Percentiles rank a stretch among this genome's conserved stretches.
Evolutionary conservation across 1,140 invertebrate genomes (phyloP).

Genomic region (Cataglyphis hispanica): DNA sequence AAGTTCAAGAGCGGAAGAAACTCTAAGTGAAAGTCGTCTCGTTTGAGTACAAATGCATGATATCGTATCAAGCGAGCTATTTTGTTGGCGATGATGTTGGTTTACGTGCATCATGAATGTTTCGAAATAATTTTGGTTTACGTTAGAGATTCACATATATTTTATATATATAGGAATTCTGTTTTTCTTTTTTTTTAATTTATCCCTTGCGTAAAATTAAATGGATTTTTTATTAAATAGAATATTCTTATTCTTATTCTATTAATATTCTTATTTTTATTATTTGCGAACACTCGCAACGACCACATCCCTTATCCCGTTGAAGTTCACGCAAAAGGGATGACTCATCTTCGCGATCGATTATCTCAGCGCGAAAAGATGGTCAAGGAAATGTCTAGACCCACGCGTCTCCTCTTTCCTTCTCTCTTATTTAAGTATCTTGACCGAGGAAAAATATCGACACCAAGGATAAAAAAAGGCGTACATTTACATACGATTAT

Average conservation of each 20-base stretch:
- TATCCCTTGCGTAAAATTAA: background rate
- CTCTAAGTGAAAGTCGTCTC: slow-evolving; percentile 36
- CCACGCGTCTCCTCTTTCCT: background rate
- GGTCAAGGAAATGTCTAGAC: slow-evolving; percentile 50
- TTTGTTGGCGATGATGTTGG: slow-evolving; percentile 11
- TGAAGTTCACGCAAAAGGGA: slow-evolving; percentile 70
- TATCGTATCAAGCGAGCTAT: slow-evolving; percentile 32
- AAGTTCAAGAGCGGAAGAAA: slow-evolving; percentile 39
- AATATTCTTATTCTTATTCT: slow-evolving; percentile 8
- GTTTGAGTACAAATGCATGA: slow-evolving; percentile 38
- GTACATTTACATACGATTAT: background rate
- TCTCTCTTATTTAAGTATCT: slow-evolving; percentile 18
- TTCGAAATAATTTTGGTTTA: background rate
- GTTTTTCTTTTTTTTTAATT: background rate
- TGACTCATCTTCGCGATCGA: slow-evolving; percentile 77
- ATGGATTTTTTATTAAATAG: background rate
- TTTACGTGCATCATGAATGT: background rate
- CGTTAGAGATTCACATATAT: too few relatives aligned
- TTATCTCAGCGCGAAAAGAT: slow-evolving; percentile 66
- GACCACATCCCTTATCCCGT: slow-evolving; percentile 41
- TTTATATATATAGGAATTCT: background rate
- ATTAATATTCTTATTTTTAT: slow-evolving; percentile 4
- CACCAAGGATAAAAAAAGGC: background rate
- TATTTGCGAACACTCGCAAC: slow-evolving; percentile 9
- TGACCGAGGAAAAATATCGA: background rate